Evolutionary conservation across 2,113 vertebrate genomes (phyloP), one percentile per base, ranked within the genome.

Genomic region (Numenius arquata): DNA sequence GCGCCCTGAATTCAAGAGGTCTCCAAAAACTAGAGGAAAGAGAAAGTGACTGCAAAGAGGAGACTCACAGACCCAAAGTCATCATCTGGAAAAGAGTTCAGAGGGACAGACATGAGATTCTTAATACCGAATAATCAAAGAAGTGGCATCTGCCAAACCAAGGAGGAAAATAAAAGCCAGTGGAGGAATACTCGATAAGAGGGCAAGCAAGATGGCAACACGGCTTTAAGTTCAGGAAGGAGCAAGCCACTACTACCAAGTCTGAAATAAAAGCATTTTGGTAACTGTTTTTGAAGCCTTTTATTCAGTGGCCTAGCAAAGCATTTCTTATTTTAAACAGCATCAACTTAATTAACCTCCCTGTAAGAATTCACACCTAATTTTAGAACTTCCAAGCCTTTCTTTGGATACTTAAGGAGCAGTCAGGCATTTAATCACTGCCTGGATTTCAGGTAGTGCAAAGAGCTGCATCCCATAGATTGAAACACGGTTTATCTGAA

Each of bases 171-270:
- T 14, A 55, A 43, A 90, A 79, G 15, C 9, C 47, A 47, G 12
- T 0, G 8, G 62, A 85, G 16, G 32, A 91, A 48, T 3, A 41
- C 1, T 8, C 0, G 0, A 2, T 25, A 38, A 66, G 19, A 72
- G 72, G 63, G 19, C 12, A 68, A 94, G 20, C 20, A 55, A 71
- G 85, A 72, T 9, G 9, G 25, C 17, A 83, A 50, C 3, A 1
- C 4, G 7, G 17, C 25, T 88, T 79, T 65, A 53, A 75, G 27
- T n/a, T 53, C 13, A 2, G 30, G 74, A 85, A 70, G 50, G 16
- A 22, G 11, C 4, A n/a, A 61, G 19, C 10, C n/a, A 72, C 7
- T 25, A 36, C 8, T 25, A 36, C 8, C 5, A 36, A 17, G 8
- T 30, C 9, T 65, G 29, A 88, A 77, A 87, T 32, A 56, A 52